Evolutionary conservation across 1,140 invertebrate species (phyloP).

Genomic region (Macrostomum lignano): DNA sequence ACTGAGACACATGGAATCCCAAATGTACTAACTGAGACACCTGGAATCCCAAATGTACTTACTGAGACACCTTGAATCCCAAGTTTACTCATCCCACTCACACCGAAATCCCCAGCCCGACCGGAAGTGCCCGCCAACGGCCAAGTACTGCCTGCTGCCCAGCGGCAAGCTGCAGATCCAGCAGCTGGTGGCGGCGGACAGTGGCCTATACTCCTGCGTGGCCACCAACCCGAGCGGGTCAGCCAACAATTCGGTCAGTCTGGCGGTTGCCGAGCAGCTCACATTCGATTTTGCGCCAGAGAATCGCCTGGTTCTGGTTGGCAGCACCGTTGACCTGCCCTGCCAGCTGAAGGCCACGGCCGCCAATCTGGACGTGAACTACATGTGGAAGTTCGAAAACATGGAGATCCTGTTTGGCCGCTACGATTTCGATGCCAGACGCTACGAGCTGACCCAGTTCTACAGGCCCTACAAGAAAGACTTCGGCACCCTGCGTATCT

Average conservation of each 20-base stretch:
- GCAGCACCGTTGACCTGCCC: constrained; percentile 17
- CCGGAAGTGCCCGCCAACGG: no score
- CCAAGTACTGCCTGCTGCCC: constrained; percentile 8
- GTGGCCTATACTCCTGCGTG: constrained; percentile 21
- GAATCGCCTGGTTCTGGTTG: constrained; percentile 36
- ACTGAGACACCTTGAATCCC: no score
- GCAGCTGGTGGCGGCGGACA: constrained; percentile 12
- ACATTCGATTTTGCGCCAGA: constrained; percentile 33
- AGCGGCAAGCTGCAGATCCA: constrained; percentile 18
- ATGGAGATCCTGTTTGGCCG: constrained; percentile 2
- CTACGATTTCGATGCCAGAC: constrained; percentile 2
- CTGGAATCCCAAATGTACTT: no score
- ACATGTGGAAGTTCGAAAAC: constrained; percentile 6
- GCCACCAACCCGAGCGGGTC: constrained; percentile 17
- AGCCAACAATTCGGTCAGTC: constrained; percentile 5
- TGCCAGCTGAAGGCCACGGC: constrained; percentile 1
- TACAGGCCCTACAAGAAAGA: background rate
- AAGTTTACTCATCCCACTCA: no score
- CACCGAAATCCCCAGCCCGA: no score
- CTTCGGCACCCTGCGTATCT: constrained; percentile 4
- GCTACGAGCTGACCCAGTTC: constrained; percentile 5
- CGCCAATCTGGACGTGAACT: constrained; percentile 4
- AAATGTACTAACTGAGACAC: no score
- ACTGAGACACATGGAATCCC: no score
- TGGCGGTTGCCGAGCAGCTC: constrained; percentile 5